These are phyloP conservation scores for Acleris holmiana DNA, from an alignment of 2,888 invertebrate species.

Conservation along the genomic window DNA sequence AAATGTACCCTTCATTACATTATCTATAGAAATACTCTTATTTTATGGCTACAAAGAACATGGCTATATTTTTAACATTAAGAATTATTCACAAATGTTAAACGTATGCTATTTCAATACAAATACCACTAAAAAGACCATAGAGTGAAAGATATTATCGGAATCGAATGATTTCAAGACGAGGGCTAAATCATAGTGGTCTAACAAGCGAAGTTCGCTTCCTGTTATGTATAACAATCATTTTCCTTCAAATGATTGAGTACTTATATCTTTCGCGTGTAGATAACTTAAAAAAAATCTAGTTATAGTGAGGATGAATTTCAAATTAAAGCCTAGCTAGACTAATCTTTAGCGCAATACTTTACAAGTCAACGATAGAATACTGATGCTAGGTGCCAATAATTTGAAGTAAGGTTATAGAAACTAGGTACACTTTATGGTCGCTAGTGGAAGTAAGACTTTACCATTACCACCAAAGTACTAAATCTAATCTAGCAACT, in stretches of 20 bases:
- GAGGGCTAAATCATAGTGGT: not conserved
- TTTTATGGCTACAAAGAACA: conserved; percentile 35
- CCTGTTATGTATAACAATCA: not conserved
- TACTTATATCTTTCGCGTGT: not conserved
- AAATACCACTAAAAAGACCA: not conserved
- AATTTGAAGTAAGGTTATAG: conserved; percentile 9
- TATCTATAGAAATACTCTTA: conserved; percentile 24
- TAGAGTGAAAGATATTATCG: not conserved
- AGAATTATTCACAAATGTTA: conserved; percentile 8
- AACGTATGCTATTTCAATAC: conserved; percentile 2
- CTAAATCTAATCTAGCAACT: too few relatives aligned
- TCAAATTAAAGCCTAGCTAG: conserved; percentile 11
- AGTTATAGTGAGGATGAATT: not conserved
- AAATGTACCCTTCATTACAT: conserved; percentile 14
- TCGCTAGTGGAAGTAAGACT: not conserved
- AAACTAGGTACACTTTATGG: conserved; percentile 3
- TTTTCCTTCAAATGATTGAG: not conserved
- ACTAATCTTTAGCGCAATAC: not conserved
- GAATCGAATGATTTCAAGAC: conserved; percentile 1
- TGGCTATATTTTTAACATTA: conserved; percentile 31
- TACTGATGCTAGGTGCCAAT: conserved; percentile 20
- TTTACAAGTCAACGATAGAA: conserved; percentile 11
- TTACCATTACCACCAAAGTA: too few relatives aligned
- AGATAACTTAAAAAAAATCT: not conserved
- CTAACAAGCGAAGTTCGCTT: not conserved